Evolutionary conservation across 2,797 vertebrate genomes (phyloP).

Genomic region (Pitangus sulphuratus): DNA sequence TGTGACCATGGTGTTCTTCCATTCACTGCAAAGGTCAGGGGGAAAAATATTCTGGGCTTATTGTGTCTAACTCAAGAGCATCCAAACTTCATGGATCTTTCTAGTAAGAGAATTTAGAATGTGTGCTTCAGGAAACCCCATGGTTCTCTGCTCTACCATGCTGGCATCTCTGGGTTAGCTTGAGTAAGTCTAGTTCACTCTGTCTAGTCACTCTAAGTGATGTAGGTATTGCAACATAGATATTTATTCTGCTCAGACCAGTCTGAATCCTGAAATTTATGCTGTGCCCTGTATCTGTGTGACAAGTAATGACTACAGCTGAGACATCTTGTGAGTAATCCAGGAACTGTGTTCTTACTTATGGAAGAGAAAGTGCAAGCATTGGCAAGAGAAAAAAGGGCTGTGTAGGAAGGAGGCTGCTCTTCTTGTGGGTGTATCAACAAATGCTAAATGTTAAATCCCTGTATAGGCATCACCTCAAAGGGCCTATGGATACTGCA

Average conservation of each 20-base stretch:
- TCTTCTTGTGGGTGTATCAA: background rate
- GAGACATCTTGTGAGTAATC: background rate
- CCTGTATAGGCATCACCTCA: background rate
- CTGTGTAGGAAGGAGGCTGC: background rate
- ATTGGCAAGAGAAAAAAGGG: background rate
- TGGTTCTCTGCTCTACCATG: background rate
- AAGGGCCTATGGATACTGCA: background rate
- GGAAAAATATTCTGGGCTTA: background rate
- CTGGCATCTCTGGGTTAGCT: background rate
- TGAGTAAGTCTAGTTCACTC: background rate
- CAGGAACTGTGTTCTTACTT: background rate
- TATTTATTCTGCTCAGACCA: background rate
- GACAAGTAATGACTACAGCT: background rate
- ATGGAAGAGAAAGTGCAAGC: slow-evolving; percentile 24
- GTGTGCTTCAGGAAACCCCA: background rate
- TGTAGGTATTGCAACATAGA: background rate
- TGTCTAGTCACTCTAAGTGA: background rate
- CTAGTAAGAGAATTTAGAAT: background rate
- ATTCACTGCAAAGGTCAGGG: background rate
- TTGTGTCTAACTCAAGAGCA: background rate
- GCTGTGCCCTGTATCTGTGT: background rate
- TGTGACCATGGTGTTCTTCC: background rate
- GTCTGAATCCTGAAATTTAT: background rate
- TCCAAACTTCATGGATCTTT: background rate
- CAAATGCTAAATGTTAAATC: background rate